Evolutionary conservation across 2,888 invertebrate species (phyloP).

Genomic region (Automeris io): DNA sequence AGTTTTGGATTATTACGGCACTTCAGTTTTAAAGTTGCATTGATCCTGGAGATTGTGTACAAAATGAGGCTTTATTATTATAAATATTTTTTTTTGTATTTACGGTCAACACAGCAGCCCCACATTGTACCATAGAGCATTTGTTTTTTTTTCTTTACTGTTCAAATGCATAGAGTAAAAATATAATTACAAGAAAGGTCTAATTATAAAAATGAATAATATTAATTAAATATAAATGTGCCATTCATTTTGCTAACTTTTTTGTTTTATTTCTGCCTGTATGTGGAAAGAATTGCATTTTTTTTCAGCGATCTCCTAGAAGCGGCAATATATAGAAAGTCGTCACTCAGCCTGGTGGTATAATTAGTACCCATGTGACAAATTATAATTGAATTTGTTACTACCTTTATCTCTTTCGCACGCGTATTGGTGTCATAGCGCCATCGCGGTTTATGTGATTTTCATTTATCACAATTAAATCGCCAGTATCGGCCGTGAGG

Average conservation of each 20-base stretch:
- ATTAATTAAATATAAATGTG: constrained; percentile 78
- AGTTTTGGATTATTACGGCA: constrained; percentile 27
- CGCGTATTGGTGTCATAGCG: too few species aligned
- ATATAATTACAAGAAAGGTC: constrained; percentile 71
- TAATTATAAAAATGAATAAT: constrained; percentile 77
- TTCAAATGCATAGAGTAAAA: constrained; percentile 69
- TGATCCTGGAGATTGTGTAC: constrained; percentile 57
- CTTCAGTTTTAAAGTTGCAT: constrained; percentile 28
- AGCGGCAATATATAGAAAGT: too few species aligned
- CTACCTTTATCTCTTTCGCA: too few species aligned
- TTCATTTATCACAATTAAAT: too few species aligned
- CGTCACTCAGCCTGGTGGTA: too few species aligned
- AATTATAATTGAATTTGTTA: too few species aligned
- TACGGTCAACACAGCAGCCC: constrained; percentile 40
- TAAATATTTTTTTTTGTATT: constrained; percentile 33
- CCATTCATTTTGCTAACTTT: constrained; percentile 75
- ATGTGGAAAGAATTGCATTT: neutral
- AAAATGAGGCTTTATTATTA: constrained; percentile 55
- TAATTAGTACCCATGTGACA: too few species aligned
- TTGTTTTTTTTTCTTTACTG: constrained; percentile 44
- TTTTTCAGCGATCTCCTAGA: too few species aligned
- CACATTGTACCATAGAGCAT: constrained; percentile 51
- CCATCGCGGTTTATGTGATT: too few species aligned
- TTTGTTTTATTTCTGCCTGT: constrained; percentile 56
- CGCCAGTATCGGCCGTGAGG: too few species aligned